Percentiles rank a stretch among this genome's conserved stretches.
Evolutionary conservation across 1,140 invertebrate genomes (phyloP).

Genomic region (Holotrichia oblita): DNA sequence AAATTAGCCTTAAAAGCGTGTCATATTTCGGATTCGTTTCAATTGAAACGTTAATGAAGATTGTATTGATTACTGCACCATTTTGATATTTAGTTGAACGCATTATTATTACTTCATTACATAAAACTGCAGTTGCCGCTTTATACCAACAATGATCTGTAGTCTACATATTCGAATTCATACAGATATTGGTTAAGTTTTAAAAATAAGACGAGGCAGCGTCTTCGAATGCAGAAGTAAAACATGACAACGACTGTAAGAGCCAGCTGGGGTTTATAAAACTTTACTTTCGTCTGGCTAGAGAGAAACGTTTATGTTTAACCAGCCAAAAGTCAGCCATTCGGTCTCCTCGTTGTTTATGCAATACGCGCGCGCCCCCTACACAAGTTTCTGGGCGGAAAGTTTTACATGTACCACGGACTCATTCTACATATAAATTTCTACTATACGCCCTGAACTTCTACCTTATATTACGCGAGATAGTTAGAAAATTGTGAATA

Average conservation of each 20-base stretch:
- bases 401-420: conserved; percentile 57
- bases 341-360: conserved; percentile 46
- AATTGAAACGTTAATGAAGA: background rate
- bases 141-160: background rate
- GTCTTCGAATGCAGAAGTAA: conserved; percentile 50
- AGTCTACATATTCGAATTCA: conserved; percentile 44
- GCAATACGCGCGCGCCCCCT: conserved; percentile 44
- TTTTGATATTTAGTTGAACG: background rate
- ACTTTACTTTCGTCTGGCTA: conserved; percentile 30
- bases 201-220: conserved; percentile 49
- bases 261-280: conserved; percentile 51
- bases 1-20: background rate
- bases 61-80: background rate
- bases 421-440: conserved; percentile 56
- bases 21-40: conserved; percentile 2
- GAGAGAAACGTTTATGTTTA: background rate
- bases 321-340: too few species aligned
- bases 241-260: conserved; percentile 48
- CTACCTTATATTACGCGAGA: background rate
- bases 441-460: conserved; percentile 38
- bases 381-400: conserved; percentile 47
- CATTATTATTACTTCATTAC: too few species aligned
- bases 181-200: conserved; percentile 51
- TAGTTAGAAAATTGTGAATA: conserved; percentile 55
- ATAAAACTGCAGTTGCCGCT: too few species aligned